Conservation (phyloP, 2,113 vertebrate genomes). For the Xiphophorus hellerii region DNA sequence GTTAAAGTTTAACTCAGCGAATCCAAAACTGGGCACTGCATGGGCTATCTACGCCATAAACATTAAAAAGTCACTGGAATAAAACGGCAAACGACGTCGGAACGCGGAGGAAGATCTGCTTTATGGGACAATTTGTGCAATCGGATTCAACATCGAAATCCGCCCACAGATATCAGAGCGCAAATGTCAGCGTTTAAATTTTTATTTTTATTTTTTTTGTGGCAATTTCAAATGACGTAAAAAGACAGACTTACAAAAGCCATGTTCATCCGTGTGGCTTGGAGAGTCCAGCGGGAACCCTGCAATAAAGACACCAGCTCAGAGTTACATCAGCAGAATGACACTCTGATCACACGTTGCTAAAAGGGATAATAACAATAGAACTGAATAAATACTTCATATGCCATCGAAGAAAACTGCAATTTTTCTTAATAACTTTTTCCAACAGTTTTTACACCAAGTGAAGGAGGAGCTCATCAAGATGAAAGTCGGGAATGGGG, state of each 20-base stretch:
- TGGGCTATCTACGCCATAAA: constrained; percentile 29
- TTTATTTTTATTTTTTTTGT: background rate
- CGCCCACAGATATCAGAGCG: constrained; percentile 18
- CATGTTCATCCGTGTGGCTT: constrained; percentile 94
- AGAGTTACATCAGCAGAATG: background rate
- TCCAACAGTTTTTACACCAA: background rate
- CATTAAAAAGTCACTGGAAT: background rate
- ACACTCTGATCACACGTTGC: background rate
- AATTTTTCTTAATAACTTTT: background rate
- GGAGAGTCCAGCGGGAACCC: constrained; percentile 98
- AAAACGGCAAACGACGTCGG: background rate
- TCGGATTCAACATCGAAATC: background rate
- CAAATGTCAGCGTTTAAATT: constrained; percentile 13
- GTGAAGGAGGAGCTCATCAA: background rate
- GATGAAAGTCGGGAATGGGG: constrained; percentile 7
- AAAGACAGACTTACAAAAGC: constrained; percentile 86
- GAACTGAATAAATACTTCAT: background rate
- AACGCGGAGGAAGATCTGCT: background rate
- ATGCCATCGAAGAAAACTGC: background rate
- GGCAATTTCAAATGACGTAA: background rate
- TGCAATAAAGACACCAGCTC: constrained; percentile 62
- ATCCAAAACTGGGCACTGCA: background rate
- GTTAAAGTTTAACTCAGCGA: constrained; percentile 45
- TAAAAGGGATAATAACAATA: background rate
- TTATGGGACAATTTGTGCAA: constrained; percentile 6